Evolutionary conservation across 1,140 invertebrate genomes (phyloP).

Genomic region (Parasteatoda tepidariorum): DNA sequence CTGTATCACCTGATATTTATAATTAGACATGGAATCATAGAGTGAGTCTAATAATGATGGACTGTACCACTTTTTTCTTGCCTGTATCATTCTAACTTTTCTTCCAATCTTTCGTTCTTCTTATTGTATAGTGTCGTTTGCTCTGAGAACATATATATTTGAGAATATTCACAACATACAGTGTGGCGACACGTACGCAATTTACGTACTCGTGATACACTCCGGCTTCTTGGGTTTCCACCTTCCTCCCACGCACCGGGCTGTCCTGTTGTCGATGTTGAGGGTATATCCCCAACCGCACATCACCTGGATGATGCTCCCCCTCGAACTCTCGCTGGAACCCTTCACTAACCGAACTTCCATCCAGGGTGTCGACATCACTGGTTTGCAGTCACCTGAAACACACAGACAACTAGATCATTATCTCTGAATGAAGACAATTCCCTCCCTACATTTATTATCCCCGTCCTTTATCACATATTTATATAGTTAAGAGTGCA

Average conservation of each 20-base stretch:
- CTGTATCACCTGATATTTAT: no score
- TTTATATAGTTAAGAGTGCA: no score
- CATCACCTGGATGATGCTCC: constrained; percentile 77
- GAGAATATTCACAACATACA: no score
- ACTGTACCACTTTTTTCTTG: no score
- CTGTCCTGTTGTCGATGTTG: constrained; percentile 81
- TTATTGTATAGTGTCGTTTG: no score
- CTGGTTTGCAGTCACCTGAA: constrained; percentile 70
- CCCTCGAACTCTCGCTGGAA: constrained; percentile 68
- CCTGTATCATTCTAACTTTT: no score
- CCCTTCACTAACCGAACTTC: constrained; percentile 75
- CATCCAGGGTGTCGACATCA: constrained; percentile 76
- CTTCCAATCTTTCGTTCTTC: no score
- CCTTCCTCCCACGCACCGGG: constrained; percentile 79
- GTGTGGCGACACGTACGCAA: constrained; percentile 56
- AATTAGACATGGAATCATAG: no score
- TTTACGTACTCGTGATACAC: constrained; percentile 79
- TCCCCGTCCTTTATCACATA: no score
- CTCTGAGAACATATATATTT: no score
- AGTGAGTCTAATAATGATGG: no score
- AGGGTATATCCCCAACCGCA: constrained; percentile 81
- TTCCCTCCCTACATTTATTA: no score
- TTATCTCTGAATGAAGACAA: not conserved
- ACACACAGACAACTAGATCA: not conserved
- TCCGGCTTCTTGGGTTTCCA: constrained; percentile 84